phyloP scores from a whole-genome alignment of 2,888 invertebrate genomes.

The Oconnorella tubifera region DNA sequence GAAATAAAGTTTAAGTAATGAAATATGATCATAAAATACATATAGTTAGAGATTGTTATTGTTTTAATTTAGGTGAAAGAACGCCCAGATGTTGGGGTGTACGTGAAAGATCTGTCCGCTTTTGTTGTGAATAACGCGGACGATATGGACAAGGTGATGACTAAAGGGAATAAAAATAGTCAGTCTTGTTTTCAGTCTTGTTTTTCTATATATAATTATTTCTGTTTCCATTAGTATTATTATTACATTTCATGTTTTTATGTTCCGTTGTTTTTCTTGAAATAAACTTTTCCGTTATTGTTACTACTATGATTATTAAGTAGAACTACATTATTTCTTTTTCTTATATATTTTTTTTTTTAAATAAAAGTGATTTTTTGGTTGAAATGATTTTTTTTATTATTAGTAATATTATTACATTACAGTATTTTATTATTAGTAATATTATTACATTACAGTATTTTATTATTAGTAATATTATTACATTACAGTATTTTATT shows the following conservation, averaged over 20 bases:
- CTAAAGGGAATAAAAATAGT: constrained; percentile 92
- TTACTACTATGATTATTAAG: no score
- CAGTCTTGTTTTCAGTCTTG: constrained; percentile 44
- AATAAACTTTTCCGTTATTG: no score
- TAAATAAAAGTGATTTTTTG: no score
- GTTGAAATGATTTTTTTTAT: no score
- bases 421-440: no score
- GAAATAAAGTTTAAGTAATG: neutral
- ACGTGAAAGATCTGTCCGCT: constrained; percentile 93
- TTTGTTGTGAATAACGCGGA: constrained; percentile 97
- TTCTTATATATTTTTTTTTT: no score
- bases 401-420: no score
- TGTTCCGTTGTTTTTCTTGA: neutral
- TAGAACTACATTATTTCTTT: no score
- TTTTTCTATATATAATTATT: neutral
- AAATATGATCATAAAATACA: neutral
- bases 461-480: no score
- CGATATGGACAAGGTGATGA: constrained; percentile 90
- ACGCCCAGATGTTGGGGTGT: constrained; percentile 91
- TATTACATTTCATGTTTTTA: neutral
- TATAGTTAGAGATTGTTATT: neutral
- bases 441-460: no score
- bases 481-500: no score
- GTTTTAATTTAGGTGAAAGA: constrained; percentile 71
- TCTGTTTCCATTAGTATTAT: no score